Evolutionary conservation across 2,113 vertebrate species (phyloP), one percentile per base, ranked within the genome.

Genomic region (Hippopotamus amphibius): DNA sequence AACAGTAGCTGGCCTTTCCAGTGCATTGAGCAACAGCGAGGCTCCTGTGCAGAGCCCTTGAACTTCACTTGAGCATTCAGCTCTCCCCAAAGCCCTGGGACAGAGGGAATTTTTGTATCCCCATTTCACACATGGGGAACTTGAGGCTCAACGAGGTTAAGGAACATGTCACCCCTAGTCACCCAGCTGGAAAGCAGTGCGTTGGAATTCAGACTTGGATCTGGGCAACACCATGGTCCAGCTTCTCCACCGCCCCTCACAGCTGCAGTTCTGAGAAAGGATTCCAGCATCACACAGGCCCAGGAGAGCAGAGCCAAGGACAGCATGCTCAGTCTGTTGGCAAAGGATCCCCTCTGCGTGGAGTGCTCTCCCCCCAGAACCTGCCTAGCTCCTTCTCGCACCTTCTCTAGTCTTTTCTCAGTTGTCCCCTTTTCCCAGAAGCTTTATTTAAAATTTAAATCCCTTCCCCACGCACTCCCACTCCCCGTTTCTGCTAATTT

Each of bases 381-480:
- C 68, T 24, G 41, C 41, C 1, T 11, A 13, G 41, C 33, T 57
- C 28, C 88, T 72, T 63, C 61, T 81, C n/a, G 13, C 1, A 7
- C 16, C 50, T 33, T 61, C 37, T 30, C 43, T n/a, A 24, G 5
- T 91, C 68, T 72, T 76, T 92, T 33, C 79, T 86, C 43, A 43
- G 33, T 37, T 17, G 4, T 46, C 37, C 13, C 7, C 43, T 41
- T 84, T n/a, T 50, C 59, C 46, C 48, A 50, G 66, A 48, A 17
- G 17, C 50, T 92, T 79, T 28, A 48, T 71, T 46, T 90, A 50
- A 82, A 88, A 86, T 65, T 48, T 57, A 88, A 88, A 24, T 65
- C 22, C 41, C 17, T 53, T 22, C 14, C n/a, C 22, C 53, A 88
- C 17, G 0, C 9, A 17, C 17, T 63, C 46, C 46, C 26, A 37